Conservation (phyloP, 2,888 invertebrate genomes). For the Hyposoter dolosus region DNA sequence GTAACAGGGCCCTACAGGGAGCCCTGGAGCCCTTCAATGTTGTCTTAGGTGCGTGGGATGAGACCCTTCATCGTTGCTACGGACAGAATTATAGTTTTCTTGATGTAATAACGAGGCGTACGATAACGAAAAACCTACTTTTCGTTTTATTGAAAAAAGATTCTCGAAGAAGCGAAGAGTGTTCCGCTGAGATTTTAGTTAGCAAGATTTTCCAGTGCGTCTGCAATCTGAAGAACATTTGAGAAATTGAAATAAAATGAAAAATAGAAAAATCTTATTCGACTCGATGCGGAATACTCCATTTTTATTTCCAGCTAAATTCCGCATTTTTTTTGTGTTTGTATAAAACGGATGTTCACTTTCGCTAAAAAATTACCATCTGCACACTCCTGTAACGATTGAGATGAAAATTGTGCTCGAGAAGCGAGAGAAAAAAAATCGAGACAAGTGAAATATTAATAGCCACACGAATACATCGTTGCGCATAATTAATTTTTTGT, state of each 20-base stretch:
- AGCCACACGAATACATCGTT: background rate
- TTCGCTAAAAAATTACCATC: background rate
- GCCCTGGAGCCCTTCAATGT: slow-evolving; percentile 66
- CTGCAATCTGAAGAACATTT: too few species aligned
- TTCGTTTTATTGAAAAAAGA: background rate
- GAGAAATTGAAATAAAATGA: background rate
- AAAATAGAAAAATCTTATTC: background rate
- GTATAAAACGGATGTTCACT: background rate
- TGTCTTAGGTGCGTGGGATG: slow-evolving; percentile 74
- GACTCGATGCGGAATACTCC: background rate
- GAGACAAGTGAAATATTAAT: slow-evolving; percentile 19
- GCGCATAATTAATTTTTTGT: slow-evolving; percentile 1
- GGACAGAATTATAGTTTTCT: slow-evolving; percentile 73
- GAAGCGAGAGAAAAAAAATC: background rate
- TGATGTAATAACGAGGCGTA: slow-evolving; percentile 69
- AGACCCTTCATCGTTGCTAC: slow-evolving; percentile 20
- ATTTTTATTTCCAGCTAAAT: background rate
- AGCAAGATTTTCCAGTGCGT: background rate
- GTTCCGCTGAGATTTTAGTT: background rate
- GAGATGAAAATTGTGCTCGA: background rate
- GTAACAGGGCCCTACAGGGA: background rate
- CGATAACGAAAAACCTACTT: slow-evolving; percentile 2
- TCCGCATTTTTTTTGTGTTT: background rate
- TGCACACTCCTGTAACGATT: background rate
- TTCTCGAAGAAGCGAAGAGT: too few species aligned